These are phyloP conservation scores for Papilio helenus DNA, from an alignment of 1,140 invertebrate genomes.

Conservation along the genomic window DNA sequence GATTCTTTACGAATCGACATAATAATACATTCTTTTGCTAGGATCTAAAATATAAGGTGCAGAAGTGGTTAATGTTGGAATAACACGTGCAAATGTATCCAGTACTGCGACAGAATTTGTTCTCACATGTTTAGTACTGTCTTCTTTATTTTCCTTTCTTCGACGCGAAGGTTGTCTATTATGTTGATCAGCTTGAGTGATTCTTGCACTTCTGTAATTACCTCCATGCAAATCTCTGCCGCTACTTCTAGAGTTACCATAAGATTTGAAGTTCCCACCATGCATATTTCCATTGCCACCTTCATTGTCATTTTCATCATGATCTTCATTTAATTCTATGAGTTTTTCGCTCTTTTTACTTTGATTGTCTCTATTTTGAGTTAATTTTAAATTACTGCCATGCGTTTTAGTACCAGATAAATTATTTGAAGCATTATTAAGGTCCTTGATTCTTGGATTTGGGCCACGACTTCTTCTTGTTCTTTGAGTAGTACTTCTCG, in stretches of 20 bases:
- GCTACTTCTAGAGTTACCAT: slow-evolving; percentile 47
- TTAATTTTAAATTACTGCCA: slow-evolving; percentile 59
- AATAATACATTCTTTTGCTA: slow-evolving; percentile 78
- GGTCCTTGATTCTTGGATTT: slow-evolving; percentile 58
- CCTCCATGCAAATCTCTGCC: slow-evolving; percentile 64
- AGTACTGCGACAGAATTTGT: slow-evolving; percentile 61
- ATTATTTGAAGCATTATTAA: slow-evolving; percentile 47
- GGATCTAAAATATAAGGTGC: slow-evolving; percentile 72
- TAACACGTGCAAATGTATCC: slow-evolving; percentile 64
- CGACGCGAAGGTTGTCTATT: slow-evolving; percentile 42
- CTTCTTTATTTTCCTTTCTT: slow-evolving; percentile 43
- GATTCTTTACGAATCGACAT: slow-evolving; percentile 65
- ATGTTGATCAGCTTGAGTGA: slow-evolving; percentile 50
- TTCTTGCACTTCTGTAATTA: slow-evolving; percentile 70
- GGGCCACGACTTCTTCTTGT: slow-evolving; percentile 45
- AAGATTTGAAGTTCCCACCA: slow-evolving; percentile 59
- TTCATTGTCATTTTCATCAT: slow-evolving; percentile 53
- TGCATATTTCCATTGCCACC: slow-evolving; percentile 47
- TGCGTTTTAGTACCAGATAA: slow-evolving; percentile 49
- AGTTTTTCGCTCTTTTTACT: slow-evolving; percentile 60
- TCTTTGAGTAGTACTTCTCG: slow-evolving; percentile 47
- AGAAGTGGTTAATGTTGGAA: slow-evolving; percentile 64
- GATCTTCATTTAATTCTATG: slow-evolving; percentile 59
- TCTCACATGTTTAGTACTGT: slow-evolving; percentile 44
- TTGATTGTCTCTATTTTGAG: slow-evolving; percentile 41